These are phyloP conservation scores for Cheirogaleus major DNA, from an alignment of 2,797 vertebrate species.

Conservation along the genomic window DNA sequence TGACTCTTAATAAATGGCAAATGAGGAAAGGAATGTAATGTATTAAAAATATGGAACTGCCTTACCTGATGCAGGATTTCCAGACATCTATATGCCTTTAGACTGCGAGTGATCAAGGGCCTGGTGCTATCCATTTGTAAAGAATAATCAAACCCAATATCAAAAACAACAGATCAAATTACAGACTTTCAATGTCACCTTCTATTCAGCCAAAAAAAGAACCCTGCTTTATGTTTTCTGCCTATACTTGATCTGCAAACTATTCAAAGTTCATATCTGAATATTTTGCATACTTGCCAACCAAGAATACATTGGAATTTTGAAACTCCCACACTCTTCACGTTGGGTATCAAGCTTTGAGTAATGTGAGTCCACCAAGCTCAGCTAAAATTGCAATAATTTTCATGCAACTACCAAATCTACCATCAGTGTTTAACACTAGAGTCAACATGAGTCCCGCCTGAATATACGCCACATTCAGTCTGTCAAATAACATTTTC, in stretches of 20 bases:
- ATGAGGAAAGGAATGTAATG: background rate
- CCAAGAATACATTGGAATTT: background rate
- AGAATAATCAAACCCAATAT: conserved; percentile 12
- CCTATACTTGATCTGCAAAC: conserved; percentile 11
- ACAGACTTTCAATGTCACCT: background rate
- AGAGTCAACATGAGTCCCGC: background rate
- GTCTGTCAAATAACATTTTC: conserved; percentile 8
- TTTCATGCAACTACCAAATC: conserved; percentile 5
- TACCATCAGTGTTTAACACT: background rate
- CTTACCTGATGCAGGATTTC: background rate
- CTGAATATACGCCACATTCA: background rate
- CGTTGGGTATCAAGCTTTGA: background rate
- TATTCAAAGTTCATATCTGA: background rate
- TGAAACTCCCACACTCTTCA: background rate
- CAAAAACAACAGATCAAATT: conserved; percentile 12
- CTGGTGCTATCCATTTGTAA: background rate
- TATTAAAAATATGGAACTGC: conserved; percentile 36
- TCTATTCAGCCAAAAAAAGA: background rate
- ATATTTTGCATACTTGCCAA: background rate
- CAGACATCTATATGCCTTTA: background rate
- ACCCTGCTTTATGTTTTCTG: background rate
- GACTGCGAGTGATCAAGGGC: background rate
- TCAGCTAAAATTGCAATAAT: conserved; percentile 22
- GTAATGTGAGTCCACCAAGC: background rate
- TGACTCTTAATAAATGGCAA: background rate